phyloP scores from a whole-genome alignment of 2,888 invertebrate species.

The Onthophagus sagittarius region DNA sequence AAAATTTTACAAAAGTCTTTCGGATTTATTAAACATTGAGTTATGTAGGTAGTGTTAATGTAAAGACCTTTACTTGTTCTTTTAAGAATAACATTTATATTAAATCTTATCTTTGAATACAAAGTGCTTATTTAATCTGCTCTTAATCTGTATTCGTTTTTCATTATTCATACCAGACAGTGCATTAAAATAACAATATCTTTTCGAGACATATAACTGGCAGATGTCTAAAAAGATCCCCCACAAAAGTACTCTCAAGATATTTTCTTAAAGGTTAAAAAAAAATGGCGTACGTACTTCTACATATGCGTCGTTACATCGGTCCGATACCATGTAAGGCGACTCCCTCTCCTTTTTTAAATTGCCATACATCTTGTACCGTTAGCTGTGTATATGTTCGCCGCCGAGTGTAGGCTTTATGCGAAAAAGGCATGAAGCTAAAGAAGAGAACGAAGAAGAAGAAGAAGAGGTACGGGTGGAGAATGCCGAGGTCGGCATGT shows the following conservation, averaged over 20 bases:
- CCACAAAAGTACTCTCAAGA: neutral
- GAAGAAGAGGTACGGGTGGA: neutral
- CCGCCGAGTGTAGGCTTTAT: neutral
- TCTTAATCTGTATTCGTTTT: neutral
- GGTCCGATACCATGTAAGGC: neutral
- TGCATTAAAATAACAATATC: neutral
- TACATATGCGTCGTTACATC: constrained; percentile 4
- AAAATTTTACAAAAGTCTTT: too few species aligned
- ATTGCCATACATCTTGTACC: constrained; percentile 10
- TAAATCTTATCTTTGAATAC: too few species aligned
- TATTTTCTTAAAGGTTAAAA: neutral
- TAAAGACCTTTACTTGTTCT: too few species aligned
- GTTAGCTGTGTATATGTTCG: neutral
- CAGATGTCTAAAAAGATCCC: neutral
- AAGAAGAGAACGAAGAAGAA: neutral
- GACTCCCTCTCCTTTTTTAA: constrained; percentile 1
- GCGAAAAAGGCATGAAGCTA: neutral
- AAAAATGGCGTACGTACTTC: neutral
- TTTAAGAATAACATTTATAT: too few species aligned
- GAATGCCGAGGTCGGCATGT: neutral
- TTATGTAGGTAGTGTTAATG: too few species aligned
- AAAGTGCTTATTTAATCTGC: too few species aligned
- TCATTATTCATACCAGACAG: neutral
- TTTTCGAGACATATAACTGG: neutral
- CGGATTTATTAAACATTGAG: too few species aligned